Percentiles rank a stretch among this genome's conserved stretches.
These are phyloP conservation scores for Osmoderma eremita DNA, from an alignment of 2,888 invertebrate genomes.

Conservation along the genomic window DNA sequence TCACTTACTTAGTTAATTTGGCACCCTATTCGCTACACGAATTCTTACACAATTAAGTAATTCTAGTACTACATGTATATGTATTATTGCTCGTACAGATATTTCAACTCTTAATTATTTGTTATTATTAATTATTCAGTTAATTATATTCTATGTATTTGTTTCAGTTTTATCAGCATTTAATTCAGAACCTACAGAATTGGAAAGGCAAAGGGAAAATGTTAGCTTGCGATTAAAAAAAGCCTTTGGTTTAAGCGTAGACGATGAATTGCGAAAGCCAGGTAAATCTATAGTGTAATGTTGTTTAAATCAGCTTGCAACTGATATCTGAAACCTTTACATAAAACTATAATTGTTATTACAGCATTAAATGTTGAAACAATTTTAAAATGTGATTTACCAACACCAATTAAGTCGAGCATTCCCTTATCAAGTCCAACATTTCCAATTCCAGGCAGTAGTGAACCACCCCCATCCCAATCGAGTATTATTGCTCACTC, in stretches of 20 bases:
- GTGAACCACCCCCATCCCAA: slow-evolving; percentile 45
- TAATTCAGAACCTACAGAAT: slow-evolving; percentile 84
- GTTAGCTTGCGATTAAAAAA: slow-evolving; percentile 84
- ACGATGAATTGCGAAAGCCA: slow-evolving; percentile 71
- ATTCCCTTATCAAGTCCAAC: slow-evolving; percentile 55
- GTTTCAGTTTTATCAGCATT: slow-evolving; percentile 71
- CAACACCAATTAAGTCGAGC: slow-evolving; percentile 52
- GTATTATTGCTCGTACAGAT: too few relatives aligned
- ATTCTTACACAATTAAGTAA: too few relatives aligned
- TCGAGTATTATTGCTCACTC: slow-evolving; percentile 26
- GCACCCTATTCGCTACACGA: too few relatives aligned
- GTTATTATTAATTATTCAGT: slow-evolving; percentile 6
- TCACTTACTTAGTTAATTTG: too few relatives aligned
- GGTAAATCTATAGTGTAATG: slow-evolving; percentile 59
- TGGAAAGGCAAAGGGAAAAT: slow-evolving; percentile 88
- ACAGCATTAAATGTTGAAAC: slow-evolving; percentile 59
- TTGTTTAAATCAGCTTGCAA: neutral
- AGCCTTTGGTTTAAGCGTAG: slow-evolving; percentile 81
- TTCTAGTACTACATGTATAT: too few relatives aligned
- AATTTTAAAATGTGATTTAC: slow-evolving; percentile 58
- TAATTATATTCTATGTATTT: slow-evolving; percentile 34
- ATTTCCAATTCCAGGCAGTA: slow-evolving; percentile 57
- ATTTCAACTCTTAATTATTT: too few relatives aligned
- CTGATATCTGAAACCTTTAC: slow-evolving; percentile 11
- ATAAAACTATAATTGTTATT: slow-evolving; percentile 44